Base-by-base conservation (phyloP, 2,888 invertebrate species). In the Acronicta psi region DNA sequence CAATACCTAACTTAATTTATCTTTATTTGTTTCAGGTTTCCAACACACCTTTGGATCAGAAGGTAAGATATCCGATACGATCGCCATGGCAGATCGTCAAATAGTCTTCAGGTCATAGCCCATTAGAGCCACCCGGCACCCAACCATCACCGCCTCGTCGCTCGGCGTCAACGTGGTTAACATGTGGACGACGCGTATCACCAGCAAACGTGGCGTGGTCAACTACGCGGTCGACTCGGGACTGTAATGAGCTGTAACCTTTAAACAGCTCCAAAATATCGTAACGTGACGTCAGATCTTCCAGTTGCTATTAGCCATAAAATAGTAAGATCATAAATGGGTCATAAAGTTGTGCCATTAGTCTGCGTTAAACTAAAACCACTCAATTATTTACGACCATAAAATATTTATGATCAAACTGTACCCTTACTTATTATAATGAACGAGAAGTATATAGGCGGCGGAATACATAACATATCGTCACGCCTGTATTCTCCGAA, bases 11-110 rank as follows among this genome's bases (percentile, higher is more conserved):
- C 25, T 9, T 25, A 1, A 23, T 40, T 40, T 6, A n/a, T 10
- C 17, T 17, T 41, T 50, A 65, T 75, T 80, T 77, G 76, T 87
- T 82, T 17, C 86, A 89, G 90, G 76, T 70, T 69, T 85, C 18
- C 78, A 82, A 50, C 64, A 72, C 14, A 64, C 79, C 8, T 50
- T 71, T 52, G 89, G 82, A 69, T 76, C 73, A 1, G 81, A 87
- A 74, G 90, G 89, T 82, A 73, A 80, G 77, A 59, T 17, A 7
- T 51, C 31, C n/a, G 6, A 29, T 29, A 1, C 23, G 6, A 11
- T 29, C 10, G 25, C 25, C 2, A n/a, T n/a, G n/a, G n/a, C n/a
- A n/a, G n/a, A 29, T 1, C 25, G 7, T 7, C 23, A 20, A 20
- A 7, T 23, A 1, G 23, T 4, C 7, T 7, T 23, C n/a, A n/a